These are phyloP conservation scores for Scaptomyza montana DNA, from an alignment of 1,140 invertebrate species.

Conservation along the genomic window DNA sequence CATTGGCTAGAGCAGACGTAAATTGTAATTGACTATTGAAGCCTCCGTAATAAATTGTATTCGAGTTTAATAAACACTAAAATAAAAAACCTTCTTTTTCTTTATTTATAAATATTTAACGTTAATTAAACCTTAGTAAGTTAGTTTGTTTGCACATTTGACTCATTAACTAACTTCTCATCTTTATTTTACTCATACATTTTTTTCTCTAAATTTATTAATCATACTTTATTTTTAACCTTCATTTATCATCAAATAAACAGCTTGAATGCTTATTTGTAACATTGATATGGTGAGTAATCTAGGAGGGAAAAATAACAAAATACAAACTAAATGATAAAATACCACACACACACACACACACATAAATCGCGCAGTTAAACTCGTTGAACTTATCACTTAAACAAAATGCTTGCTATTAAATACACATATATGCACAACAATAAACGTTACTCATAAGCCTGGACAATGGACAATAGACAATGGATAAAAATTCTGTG, in stretches of 20 bases:
- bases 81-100: too few relatives aligned
- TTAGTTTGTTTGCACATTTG: too few relatives aligned
- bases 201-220: too few relatives aligned
- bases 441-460: constrained; percentile 47
- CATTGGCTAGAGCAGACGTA: too few relatives aligned
- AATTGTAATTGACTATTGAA: too few relatives aligned
- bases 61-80: too few relatives aligned
- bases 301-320: background rate
- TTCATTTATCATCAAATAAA: constrained; percentile 2
- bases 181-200: too few relatives aligned
- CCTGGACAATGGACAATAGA: constrained; percentile 7
- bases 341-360: background rate
- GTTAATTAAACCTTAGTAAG: too few relatives aligned
- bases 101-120: too few relatives aligned
- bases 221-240: too few relatives aligned
- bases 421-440: constrained; percentile 22
- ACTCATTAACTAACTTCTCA: too few relatives aligned
- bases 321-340: background rate
- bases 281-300: constrained; percentile 39
- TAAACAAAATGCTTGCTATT: constrained; percentile 39
- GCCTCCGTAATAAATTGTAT: too few relatives aligned
- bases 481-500: constrained; percentile 18
- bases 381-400: constrained; percentile 52
- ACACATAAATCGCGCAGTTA: constrained; percentile 27
- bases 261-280: constrained; percentile 7